These are phyloP conservation scores for Ypsolopha scabrella DNA, from an alignment of 2,888 invertebrate genomes.

Conservation along the genomic window DNA sequence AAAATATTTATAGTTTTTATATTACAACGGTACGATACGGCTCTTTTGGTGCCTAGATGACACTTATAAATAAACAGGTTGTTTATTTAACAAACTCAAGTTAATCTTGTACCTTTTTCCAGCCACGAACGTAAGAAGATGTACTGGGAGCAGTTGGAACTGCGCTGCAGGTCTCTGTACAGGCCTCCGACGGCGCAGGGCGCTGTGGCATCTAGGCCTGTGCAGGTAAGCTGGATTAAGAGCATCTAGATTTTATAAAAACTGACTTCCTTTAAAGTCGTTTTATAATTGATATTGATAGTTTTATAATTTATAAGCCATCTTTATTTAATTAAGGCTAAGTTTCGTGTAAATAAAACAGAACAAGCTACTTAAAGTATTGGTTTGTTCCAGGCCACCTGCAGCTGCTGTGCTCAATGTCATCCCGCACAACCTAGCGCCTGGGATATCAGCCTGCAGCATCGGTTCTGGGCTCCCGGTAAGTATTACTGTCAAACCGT, in stretches of 20 bases:
- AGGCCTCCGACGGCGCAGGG: constrained; percentile 46
- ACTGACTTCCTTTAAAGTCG: background rate
- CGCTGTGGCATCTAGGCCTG: constrained; percentile 29
- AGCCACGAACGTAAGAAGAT: constrained; percentile 95
- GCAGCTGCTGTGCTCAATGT: constrained; percentile 58
- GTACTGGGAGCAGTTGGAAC: constrained; percentile 93
- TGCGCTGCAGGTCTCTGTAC: constrained; percentile 85
- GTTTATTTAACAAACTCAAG: no score
- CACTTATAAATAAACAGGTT: no score
- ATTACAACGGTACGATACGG: no score
- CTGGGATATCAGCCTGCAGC: constrained; percentile 62
- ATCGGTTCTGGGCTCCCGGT: constrained; percentile 66
- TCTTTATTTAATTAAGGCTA: no score
- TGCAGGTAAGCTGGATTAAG: constrained; percentile 26
- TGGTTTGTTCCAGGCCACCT: constrained; percentile 32
- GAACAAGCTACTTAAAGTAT: background rate
- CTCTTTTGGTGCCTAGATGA: no score
- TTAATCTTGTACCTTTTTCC: constrained; percentile 14
- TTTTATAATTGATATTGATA: background rate
- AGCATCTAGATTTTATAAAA: background rate
- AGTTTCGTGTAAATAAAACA: no score
- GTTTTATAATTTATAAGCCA: no score
- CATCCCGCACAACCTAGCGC: constrained; percentile 47
- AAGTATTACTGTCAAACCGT: constrained; percentile 9
- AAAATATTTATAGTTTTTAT: no score